Percentiles rank a stretch among this genome's conserved stretches.
phyloP scores from a whole-genome alignment of 2,888 invertebrate genomes.

The Spicauda simplicius region DNA sequence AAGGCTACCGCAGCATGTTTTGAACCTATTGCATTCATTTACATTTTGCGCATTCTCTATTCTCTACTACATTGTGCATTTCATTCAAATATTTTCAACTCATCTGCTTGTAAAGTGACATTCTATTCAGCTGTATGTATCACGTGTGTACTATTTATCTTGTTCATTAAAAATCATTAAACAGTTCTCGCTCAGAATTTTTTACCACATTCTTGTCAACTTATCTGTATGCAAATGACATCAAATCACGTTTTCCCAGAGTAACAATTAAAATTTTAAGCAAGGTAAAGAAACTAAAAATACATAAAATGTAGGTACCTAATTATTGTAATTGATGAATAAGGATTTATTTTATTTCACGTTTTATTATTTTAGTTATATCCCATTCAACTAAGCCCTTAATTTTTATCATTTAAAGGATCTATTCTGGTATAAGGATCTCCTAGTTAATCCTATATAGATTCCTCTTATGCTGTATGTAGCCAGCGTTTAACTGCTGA shows the following conservation, averaged over 20 bases:
- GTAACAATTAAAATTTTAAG: neutral
- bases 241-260: neutral
- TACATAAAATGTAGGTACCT: no score
- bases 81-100: conserved; percentile 1
- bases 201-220: neutral
- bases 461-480: no score
- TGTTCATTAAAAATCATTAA: conserved; percentile 3
- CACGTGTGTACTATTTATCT: neutral
- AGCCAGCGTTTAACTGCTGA: no score
- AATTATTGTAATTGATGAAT: no score
- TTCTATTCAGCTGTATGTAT: conserved; percentile 1
- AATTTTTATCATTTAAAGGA: no score
- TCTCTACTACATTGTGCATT: neutral
- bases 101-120: neutral
- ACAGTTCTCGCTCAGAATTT: neutral
- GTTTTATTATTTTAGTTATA: no score
- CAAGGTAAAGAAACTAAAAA: neutral
- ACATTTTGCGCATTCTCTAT: neutral
- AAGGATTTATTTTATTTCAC: no score
- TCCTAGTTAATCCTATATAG: no score
- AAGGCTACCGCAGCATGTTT: no score
- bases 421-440: no score
- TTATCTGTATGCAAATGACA: neutral
- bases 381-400: no score
- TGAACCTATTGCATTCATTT: neutral